phyloP scores from a whole-genome alignment of 2,888 invertebrate genomes.

The Therioaphis trifolii region DNA sequence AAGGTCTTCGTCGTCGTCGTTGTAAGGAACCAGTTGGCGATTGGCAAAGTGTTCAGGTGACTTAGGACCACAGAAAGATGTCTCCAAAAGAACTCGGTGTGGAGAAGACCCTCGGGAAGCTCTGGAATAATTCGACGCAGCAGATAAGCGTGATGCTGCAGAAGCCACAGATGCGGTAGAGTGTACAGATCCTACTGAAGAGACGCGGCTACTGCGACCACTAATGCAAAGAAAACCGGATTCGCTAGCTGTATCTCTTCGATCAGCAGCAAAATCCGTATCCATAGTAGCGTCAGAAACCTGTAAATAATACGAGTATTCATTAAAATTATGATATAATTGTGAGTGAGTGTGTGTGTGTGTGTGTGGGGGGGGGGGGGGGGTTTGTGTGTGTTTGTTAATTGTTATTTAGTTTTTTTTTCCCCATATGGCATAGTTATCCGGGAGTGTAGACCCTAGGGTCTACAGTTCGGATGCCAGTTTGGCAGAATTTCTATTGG shows the following conservation, averaged over 20 bases:
- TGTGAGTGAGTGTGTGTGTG: not conserved
- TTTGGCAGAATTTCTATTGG: too few relatives aligned
- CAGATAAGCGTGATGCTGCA: conserved; percentile 66
- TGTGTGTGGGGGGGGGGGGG: too few relatives aligned
- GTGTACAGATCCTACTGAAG: conserved; percentile 77
- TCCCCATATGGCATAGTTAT: too few relatives aligned
- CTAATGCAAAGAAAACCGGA: conserved; percentile 77
- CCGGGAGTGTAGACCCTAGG: too few relatives aligned
- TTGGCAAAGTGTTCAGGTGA: conserved; percentile 69
- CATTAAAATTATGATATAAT: not conserved
- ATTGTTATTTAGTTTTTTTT: too few relatives aligned
- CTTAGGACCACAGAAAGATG: conserved; percentile 89
- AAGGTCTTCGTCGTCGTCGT: conserved; percentile 64
- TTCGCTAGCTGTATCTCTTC: conserved; percentile 70
- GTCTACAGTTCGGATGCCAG: too few relatives aligned
- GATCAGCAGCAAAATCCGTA: conserved; percentile 65
- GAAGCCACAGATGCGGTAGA: conserved; percentile 68
- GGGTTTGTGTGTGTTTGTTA: too few relatives aligned
- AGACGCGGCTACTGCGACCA: conserved; percentile 84
- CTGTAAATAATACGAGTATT: conserved; percentile 36
- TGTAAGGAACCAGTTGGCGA: conserved; percentile 61
- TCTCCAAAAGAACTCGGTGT: conserved; percentile 90
- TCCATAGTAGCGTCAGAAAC: conserved; percentile 66
- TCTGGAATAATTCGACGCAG: conserved; percentile 66
- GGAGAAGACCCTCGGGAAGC: conserved; percentile 76